phyloP scores from a whole-genome alignment of 2,888 invertebrate species.

The Cactoblastis cactorum region DNA sequence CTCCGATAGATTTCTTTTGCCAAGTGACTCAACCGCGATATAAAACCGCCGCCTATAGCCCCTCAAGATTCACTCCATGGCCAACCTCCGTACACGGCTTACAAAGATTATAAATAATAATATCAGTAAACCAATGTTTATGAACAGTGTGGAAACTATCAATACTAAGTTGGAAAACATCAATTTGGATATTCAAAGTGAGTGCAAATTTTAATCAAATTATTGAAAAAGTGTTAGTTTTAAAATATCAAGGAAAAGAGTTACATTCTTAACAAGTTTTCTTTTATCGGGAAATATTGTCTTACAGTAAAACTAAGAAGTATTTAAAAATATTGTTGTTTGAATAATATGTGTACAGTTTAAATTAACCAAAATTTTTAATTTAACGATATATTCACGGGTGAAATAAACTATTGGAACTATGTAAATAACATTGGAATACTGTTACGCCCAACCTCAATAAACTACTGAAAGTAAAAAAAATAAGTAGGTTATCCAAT shows the following conservation, averaged over 20 bases:
- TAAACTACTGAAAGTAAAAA: too few species aligned
- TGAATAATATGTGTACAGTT: too few species aligned
- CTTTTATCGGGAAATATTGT: too few species aligned
- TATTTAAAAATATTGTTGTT: too few species aligned
- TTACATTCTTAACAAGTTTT: too few species aligned
- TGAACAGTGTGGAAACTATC: slow-evolving; percentile 58
- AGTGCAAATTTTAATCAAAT: slow-evolving; percentile 30
- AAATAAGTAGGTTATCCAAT: too few species aligned
- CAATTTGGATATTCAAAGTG: slow-evolving; percentile 51
- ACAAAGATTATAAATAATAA: slow-evolving; percentile 21
- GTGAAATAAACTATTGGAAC: too few species aligned
- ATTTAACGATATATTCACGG: too few species aligned
- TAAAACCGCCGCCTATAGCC: slow-evolving; percentile 51
- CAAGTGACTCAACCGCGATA: slow-evolving; percentile 66
- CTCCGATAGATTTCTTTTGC: slow-evolving; percentile 50
- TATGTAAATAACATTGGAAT: too few species aligned
- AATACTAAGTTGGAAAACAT: slow-evolving; percentile 58
- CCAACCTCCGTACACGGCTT: slow-evolving; percentile 33
- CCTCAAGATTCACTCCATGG: slow-evolving; percentile 49
- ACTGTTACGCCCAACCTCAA: too few species aligned
- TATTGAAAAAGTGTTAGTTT: background rate
- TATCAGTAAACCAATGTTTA: slow-evolving; percentile 51
- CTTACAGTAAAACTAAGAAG: too few species aligned
- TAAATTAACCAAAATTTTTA: too few species aligned
- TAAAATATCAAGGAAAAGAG: background rate